These are phyloP conservation scores for Drosophila varians DNA, from an alignment of 1,140 invertebrate genomes.

Conservation along the genomic window DNA sequence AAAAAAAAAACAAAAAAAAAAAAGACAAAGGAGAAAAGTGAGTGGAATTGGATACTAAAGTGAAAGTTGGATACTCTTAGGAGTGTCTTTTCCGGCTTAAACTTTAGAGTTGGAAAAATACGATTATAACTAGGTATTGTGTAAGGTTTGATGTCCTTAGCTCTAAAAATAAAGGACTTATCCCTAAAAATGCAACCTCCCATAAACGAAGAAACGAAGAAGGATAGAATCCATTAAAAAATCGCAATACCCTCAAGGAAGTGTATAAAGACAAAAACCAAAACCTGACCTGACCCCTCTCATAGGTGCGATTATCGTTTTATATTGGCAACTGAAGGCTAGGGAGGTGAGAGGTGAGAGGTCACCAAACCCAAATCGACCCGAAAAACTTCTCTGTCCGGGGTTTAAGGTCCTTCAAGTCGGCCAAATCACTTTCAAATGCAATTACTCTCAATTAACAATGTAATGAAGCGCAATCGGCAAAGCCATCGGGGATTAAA, in stretches of 20 bases:
- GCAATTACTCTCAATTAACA: constrained; percentile 39
- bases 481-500: constrained; percentile 14
- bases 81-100: too few relatives aligned
- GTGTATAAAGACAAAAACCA: neutral
- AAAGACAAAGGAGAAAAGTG: neutral
- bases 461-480: constrained; percentile 32
- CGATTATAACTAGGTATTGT: too few relatives aligned
- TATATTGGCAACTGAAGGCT: neutral
- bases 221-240: too few relatives aligned
- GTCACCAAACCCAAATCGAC: neutral
- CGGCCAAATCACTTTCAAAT: constrained; percentile 27
- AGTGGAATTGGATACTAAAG: neutral
- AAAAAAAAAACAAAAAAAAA: neutral
- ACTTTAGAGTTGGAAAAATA: too few relatives aligned
- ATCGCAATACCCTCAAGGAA: neutral
- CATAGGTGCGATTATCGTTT: constrained; percentile 16
- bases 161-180: too few relatives aligned
- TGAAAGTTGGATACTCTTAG: neutral
- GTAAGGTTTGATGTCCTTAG: too few relatives aligned
- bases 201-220: too few relatives aligned
- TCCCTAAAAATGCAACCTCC: too few relatives aligned
- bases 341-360: neutral
- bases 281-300: neutral
- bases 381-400: neutral
- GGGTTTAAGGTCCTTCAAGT: constrained; percentile 19